These are phyloP conservation scores for Ischnura elegans DNA, from an alignment of 2,888 invertebrate species.

Conservation along the genomic window DNA sequence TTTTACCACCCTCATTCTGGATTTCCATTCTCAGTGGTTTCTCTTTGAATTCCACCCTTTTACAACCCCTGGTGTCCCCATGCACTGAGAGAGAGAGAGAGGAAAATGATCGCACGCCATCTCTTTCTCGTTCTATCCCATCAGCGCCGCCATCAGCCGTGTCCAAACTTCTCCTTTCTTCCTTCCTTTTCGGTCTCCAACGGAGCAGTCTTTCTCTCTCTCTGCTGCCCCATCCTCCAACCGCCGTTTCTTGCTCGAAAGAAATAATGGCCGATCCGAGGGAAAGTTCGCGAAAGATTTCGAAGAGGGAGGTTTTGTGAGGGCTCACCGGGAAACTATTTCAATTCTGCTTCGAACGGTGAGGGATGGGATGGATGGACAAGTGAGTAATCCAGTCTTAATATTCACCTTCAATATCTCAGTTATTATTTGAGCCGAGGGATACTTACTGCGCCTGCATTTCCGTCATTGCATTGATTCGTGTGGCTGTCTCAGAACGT, in stretches of 20 bases:
- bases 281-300: no score
- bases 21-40: background rate
- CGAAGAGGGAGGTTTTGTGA: background rate
- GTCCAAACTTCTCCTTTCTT: background rate
- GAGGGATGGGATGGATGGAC: background rate
- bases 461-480: no score
- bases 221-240: background rate
- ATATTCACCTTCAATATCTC: no score
- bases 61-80: background rate
- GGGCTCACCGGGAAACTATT: conserved; percentile 53
- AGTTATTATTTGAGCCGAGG: no score
- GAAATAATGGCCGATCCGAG: background rate
- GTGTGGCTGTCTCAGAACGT: no score
- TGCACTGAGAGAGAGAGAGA: background rate
- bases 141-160: background rate
- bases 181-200: background rate
- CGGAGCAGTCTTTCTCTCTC: background rate
- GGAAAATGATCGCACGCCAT: background rate
- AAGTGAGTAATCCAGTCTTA: no score
- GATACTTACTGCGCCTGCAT: no score
- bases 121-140: background rate
- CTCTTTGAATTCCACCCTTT: conserved; percentile 49
- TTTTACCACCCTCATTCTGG: background rate
- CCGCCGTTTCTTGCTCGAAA: background rate
- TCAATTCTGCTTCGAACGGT: conserved; percentile 41